phyloP scores from a whole-genome alignment of 2,113 vertebrate species.

The Cololabis saira region DNA sequence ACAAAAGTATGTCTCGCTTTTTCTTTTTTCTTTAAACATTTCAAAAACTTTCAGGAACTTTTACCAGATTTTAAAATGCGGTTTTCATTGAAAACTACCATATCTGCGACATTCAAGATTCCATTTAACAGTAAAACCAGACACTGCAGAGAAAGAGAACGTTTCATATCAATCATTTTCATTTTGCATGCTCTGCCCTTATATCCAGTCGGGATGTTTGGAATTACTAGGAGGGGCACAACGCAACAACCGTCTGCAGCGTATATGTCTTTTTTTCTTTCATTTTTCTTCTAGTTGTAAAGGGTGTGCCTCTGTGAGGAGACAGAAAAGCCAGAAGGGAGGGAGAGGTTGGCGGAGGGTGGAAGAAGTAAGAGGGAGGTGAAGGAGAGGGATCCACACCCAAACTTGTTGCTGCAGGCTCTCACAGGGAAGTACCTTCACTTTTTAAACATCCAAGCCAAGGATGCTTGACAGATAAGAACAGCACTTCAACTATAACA shows the following conservation, averaged over 20 bases:
- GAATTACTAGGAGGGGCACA: not conserved
- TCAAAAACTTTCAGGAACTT: not conserved
- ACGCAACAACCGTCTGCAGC: slow-evolving; percentile 6
- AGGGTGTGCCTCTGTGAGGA: slow-evolving; percentile 74
- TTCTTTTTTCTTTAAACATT: not conserved
- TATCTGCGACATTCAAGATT: not conserved
- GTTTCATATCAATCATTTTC: slow-evolving; percentile 10
- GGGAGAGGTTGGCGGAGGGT: too few species aligned
- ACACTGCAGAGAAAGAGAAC: not conserved
- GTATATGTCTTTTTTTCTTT: slow-evolving; percentile 5
- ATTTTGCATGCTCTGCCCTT: not conserved
- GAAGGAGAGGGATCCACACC: slow-evolving; percentile 74
- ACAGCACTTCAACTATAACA: slow-evolving; percentile 7
- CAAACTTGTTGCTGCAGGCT: slow-evolving; percentile 59
- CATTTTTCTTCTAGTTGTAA: slow-evolving; percentile 13
- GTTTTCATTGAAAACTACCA: not conserved
- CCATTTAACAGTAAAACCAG: not conserved
- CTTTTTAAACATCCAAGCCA: slow-evolving; percentile 37
- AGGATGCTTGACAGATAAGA: slow-evolving; percentile 13
- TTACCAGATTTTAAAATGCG: slow-evolving; percentile 1
- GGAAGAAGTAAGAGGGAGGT: slow-evolving; percentile 49
- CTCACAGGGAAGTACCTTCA: slow-evolving; percentile 38
- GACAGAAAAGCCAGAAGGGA: slow-evolving; percentile 62
- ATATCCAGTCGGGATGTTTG: not conserved
- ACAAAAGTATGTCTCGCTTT: not conserved